Conservation (phyloP, 1,140 invertebrate genomes). For the Octopus sinensis region DNA sequence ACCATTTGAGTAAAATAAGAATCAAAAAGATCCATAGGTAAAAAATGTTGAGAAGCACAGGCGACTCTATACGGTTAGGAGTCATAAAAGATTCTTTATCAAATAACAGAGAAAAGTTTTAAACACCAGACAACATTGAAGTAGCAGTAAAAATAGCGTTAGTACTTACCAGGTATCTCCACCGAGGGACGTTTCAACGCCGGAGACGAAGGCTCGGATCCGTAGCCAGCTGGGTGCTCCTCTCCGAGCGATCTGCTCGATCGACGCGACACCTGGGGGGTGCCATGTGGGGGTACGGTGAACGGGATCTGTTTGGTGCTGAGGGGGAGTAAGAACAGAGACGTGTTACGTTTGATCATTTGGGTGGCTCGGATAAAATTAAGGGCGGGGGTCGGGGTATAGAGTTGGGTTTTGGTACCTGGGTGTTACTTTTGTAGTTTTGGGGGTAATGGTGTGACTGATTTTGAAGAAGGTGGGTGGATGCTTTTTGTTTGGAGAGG, state of each 20-base stretch:
- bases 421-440: background rate
- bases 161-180: slow-evolving; percentile 46
- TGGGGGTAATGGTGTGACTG: background rate
- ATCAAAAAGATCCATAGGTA: no score
- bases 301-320: slow-evolving; percentile 52
- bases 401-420: background rate
- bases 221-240: slow-evolving; percentile 27
- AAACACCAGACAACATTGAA: no score
- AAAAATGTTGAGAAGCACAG: no score
- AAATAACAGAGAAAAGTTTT: no score
- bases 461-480: background rate
- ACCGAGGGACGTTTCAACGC: slow-evolving; percentile 46
- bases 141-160: no score
- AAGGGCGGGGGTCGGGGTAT: background rate
- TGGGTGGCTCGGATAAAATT: background rate
- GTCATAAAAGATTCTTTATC: no score
- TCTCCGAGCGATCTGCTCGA: slow-evolving; percentile 27
- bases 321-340: slow-evolving; percentile 45
- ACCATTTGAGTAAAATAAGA: no score
- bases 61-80: no score
- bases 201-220: slow-evolving; percentile 45
- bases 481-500: background rate
- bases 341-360: slow-evolving; percentile 22
- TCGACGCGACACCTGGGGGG: slow-evolving; percentile 23
- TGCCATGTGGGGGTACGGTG: slow-evolving; percentile 39